Evolutionary conservation across 2,888 invertebrate genomes (phyloP).

Genomic region (Ophion costatus): DNA sequence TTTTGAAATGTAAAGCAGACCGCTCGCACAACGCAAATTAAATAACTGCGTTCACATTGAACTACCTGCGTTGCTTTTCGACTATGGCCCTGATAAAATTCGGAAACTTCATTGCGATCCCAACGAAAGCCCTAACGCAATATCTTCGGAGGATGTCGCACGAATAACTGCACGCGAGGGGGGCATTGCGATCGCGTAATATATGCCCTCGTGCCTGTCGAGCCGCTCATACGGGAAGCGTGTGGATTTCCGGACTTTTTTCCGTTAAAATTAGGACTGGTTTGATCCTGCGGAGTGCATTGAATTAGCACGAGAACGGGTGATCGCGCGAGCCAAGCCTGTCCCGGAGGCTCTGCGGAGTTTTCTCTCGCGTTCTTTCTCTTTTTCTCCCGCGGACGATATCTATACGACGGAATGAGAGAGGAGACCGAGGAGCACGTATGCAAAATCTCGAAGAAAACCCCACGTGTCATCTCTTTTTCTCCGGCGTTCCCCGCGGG

Average conservation of each 20-base stretch:
- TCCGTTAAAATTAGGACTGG: conserved; percentile 3
- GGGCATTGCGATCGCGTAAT: background rate
- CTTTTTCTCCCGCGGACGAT: background rate
- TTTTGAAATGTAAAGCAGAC: no score
- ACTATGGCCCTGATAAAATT: no score
- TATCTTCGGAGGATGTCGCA: background rate
- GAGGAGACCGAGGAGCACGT: conserved; percentile 44
- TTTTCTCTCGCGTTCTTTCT: background rate
- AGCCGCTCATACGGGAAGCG: background rate
- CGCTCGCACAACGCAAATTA: no score
- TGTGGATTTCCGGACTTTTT: background rate
- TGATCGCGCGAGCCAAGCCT: background rate
- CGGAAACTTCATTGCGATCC: background rate
- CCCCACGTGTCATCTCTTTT: conserved; percentile 40
- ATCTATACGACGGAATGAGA: background rate
- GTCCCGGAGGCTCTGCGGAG: background rate
- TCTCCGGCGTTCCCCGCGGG: conserved; percentile 20
- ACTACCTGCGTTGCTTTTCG: no score
- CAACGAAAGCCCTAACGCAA: background rate
- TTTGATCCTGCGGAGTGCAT: background rate
- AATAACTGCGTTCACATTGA: no score
- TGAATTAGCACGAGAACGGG: conserved; percentile 1
- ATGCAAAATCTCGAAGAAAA: conserved; percentile 54
- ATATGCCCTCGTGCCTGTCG: background rate
- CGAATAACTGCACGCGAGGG: background rate